Conservation (phyloP, 92 coral and sea anemone genomes). For the Muricea muricata region DNA sequence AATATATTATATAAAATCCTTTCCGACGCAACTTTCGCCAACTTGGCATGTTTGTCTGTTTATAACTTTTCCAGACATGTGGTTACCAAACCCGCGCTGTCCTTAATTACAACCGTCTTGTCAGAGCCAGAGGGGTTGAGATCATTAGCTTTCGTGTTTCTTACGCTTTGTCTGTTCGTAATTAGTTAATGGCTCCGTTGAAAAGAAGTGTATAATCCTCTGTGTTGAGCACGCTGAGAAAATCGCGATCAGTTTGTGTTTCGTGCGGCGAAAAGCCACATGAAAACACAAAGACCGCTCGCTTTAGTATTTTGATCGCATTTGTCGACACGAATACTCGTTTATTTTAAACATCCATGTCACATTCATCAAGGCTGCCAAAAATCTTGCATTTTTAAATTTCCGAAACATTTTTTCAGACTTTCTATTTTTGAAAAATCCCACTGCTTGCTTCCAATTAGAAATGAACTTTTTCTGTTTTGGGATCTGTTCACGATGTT, state of each 20-base stretch:
- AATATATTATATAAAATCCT: no score
- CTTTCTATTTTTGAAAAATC: no score
- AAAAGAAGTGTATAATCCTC: background rate
- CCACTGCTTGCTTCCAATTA: no score
- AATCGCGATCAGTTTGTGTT: background rate
- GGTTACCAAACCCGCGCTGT: background rate
- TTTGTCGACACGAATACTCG: background rate
- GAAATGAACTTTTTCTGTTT: no score
- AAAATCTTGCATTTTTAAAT: background rate
- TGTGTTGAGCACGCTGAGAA: background rate
- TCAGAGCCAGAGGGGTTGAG: background rate
- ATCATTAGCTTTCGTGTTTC: background rate
- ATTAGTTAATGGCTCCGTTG: slow-evolving; percentile 33
- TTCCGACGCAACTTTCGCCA: background rate
- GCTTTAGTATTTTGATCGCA: background rate
- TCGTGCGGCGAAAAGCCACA: background rate
- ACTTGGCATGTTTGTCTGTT: slow-evolving; percentile 6
- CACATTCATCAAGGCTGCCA: background rate
- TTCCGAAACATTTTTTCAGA: background rate
- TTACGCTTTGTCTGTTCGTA: slow-evolving; percentile 25
- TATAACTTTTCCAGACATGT: background rate
- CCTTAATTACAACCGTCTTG: background rate
- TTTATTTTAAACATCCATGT: background rate
- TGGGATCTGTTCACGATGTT: no score
- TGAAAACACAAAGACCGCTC: slow-evolving; percentile 2